Base-by-base conservation (phyloP, 2,888 invertebrate genomes). In the Exocentrus adspersus region DNA sequence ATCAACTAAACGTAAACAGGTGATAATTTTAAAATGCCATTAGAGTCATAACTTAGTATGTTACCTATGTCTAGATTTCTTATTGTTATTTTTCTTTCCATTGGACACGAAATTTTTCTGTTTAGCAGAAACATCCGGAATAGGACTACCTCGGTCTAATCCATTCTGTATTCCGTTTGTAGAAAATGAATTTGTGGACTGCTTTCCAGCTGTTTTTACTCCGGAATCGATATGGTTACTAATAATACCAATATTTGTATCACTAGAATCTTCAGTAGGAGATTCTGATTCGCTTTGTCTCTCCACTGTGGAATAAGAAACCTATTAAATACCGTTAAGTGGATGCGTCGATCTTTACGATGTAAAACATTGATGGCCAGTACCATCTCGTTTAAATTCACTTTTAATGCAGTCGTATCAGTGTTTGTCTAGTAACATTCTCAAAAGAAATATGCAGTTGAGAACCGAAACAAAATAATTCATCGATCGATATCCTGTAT, bases 231-330 rank as follows among this genome's bases (percentile, higher is more conserved):
- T 73, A 60, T 82, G 78, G 67, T 81, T 82, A 19, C 83, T 78
- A 78, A 85, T 54, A 79, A 79, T 67, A 81, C 85, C 82, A 82
- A 87, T 73, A 78, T 86, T 78, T 77, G 83, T 87, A 80, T 91
- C 88, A 77, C 89, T 88, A 65, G 90, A 88, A 83, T 92, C 88
- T 82, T 92, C 89, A 61, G 91, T 92, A 80, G 93, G 92, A 10
- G 94, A 94, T 84, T 94, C 94, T 43, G 93, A 92, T 84, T 94
- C 94, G 83, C 94, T 94, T 78, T 92, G 91, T 76, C 92, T 88
- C 80, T 93, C 93, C 85, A 90, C 92, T 92, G 65, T 21, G 62
- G 63, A 74, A 70, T 56, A 57, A 62, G 45, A 54, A 14, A 32
- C 48, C 48, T 32, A 9, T 54, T 32, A 19, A n/a, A n/a, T n/a